Evolutionary conservation across 2,888 invertebrate genomes (phyloP), one percentile per base, ranked within the genome.

Genomic region (Nineta flava): DNA sequence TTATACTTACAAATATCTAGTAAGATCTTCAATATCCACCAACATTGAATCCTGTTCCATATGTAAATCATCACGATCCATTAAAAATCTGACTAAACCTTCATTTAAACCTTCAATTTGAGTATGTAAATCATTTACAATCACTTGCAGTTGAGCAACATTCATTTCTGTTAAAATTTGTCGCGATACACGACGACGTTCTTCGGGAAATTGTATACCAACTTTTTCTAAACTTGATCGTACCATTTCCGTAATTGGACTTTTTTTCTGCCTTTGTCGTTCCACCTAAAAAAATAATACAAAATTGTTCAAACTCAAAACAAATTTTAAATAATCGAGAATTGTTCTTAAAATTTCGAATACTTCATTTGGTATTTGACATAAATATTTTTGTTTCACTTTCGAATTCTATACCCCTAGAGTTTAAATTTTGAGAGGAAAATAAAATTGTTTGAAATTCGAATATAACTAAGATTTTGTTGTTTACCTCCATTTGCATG

Each of bases 21-120:
- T 92, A 57, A 94, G 78, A 70, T 96, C 95, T 69, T 96, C 95
- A 60, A 96, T 92, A 64, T 96, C 95, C 35, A 95, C 93, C 56
- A 95, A 76, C 86, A 94, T 93, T 40, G 95, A 93, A 68, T 97
- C 96, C 68, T 96, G 94, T 55, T 91, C 88, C 93, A 96, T 95
- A 69, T 95, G 94, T 46, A 95, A 73, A 67, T 95, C 94, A 69
- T 97, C 96, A 55, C 95, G 75, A 60, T 88, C 87, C 76, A 95
- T 82, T 59, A 96, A 71, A 65, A 88, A 78, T 65, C 85, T 81
- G 50, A 96, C 94, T 57, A 96, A 72, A 51, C 83, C 80, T 65
- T 92, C 91, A 70, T 96, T 97, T 56, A 95, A 72, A 46, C 77
- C 82, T 72, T 94, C 93, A 62, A 95, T 94, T 72, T 92, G 87